Evolutionary conservation across 2,113 vertebrate genomes (phyloP).

Genomic region (Spilogale gracilis): DNA sequence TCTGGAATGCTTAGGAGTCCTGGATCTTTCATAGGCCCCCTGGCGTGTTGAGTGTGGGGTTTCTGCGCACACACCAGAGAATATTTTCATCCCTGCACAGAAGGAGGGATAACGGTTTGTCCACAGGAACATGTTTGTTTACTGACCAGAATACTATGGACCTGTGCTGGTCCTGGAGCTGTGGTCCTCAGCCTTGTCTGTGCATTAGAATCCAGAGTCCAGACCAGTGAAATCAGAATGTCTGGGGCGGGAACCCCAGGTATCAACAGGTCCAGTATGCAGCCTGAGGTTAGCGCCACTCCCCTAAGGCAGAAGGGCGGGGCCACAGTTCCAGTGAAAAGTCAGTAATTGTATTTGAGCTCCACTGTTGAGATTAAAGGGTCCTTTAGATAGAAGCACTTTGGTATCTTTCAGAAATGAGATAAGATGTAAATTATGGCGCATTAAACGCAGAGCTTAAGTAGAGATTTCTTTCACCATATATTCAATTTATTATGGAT

Average conservation of each 20-base stretch:
- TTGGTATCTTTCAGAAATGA: constrained; percentile 17
- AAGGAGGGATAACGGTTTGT: background rate
- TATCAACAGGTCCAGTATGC: rapidly evolving
- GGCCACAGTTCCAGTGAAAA: background rate
- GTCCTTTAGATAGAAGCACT: background rate
- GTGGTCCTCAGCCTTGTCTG: background rate
- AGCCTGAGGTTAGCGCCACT: background rate
- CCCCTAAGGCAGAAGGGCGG: background rate
- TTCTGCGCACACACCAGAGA: background rate
- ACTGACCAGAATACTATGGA: background rate
- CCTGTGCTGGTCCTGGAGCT: background rate
- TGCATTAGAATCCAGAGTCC: background rate
- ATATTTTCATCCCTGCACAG: background rate
- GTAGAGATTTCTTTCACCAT: background rate
- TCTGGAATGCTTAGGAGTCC: background rate
- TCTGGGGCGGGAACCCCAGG: background rate
- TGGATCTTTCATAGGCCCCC: background rate
- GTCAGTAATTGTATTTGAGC: background rate
- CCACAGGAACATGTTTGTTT: background rate
- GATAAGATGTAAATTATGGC: background rate
- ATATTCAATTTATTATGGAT: background rate
- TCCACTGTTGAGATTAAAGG: background rate
- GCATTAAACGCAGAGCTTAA: background rate
- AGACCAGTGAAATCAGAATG: background rate
- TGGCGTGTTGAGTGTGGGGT: background rate